Evolutionary conservation across 1,140 invertebrate species (phyloP).

Genomic region (Coelopa frigida): DNA sequence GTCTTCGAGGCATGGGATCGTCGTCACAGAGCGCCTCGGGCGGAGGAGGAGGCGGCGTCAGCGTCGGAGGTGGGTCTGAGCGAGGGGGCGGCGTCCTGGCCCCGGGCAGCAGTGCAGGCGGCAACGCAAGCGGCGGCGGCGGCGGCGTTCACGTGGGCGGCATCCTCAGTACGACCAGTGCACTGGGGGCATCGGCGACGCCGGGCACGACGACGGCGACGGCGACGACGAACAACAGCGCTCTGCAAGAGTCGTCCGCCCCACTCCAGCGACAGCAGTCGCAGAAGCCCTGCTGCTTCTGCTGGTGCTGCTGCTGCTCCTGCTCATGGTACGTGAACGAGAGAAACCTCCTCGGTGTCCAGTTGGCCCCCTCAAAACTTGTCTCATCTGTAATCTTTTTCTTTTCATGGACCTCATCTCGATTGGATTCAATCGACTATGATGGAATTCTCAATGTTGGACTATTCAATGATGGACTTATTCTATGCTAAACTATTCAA

Average conservation of each 20-base stretch:
- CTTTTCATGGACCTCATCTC: too few relatives aligned
- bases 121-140: conserved; percentile 20
- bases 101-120: conserved; percentile 15
- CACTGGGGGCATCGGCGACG: conserved; percentile 16
- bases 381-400: too few relatives aligned
- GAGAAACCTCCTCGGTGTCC: too few relatives aligned
- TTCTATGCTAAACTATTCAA: too few relatives aligned
- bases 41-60: conserved; percentile 18
- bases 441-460: too few relatives aligned
- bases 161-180: conserved; percentile 15
- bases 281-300: conserved; percentile 55
- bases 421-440: too few relatives aligned
- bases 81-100: conserved; percentile 14
- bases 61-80: too few relatives aligned
- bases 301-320: conserved; percentile 66
- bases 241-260: conserved; percentile 33
- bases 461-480: too few relatives aligned
- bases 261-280: conserved; percentile 29
- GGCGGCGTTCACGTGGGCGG: conserved; percentile 17
- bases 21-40: conserved; percentile 24
- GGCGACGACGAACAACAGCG: conserved; percentile 19
- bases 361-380: too few relatives aligned
- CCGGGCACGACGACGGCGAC: neutral
- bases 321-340: conserved; percentile 59
- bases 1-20: conserved; percentile 42